A percentile compares a stretch with the other conserved stretches of the same genome.
Evolutionary conservation across 2,888 invertebrate genomes (phyloP).

Genomic region (Cyaniris semiargus): DNA sequence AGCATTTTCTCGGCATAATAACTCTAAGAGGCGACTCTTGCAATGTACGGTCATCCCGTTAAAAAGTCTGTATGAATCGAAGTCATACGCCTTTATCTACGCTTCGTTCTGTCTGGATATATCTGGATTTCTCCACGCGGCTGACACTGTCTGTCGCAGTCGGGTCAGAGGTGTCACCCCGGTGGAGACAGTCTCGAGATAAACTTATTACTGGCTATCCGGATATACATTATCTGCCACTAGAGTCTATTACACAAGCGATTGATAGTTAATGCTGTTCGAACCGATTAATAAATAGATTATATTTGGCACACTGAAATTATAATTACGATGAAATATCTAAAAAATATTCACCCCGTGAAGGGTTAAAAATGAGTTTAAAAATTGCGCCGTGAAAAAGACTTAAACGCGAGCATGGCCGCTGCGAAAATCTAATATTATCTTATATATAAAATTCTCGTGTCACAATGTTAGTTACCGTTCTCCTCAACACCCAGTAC

Average conservation of each 20-base stretch:
- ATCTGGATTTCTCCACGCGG: background rate
- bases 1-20: too few relatives aligned
- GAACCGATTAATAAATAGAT: background rate
- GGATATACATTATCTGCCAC: background rate
- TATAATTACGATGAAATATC: background rate
- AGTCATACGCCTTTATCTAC: background rate
- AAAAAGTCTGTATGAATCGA: too few relatives aligned
- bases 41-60: too few relatives aligned
- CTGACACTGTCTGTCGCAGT: background rate
- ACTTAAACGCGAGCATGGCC: background rate
- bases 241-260: background rate
- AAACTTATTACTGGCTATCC: background rate
- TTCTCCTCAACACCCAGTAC: too few relatives aligned
- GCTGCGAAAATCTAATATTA: background rate
- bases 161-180: background rate
- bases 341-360: background rate
- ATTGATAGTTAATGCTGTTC: background rate
- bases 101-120: background rate
- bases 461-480: too few relatives aligned
- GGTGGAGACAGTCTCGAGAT: background rate
- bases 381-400: background rate
- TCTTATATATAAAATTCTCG: background rate
- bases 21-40: too few relatives aligned
- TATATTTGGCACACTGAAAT: background rate
- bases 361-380: background rate